Base-by-base conservation (phyloP, 2,113 vertebrate genomes). In the Columba livia region DNA sequence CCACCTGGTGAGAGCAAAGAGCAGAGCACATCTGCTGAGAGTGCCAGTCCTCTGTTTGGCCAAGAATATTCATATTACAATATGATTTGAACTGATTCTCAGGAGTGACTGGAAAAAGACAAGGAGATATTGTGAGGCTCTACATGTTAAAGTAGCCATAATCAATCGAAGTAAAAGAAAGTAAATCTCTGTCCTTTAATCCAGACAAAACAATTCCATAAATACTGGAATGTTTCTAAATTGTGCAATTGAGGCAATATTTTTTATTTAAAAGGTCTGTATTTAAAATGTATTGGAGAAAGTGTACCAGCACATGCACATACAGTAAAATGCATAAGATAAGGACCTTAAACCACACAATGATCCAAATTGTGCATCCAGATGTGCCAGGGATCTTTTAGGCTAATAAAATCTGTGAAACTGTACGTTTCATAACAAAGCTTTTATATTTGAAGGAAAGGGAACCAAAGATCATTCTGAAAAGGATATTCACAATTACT, bases 1-100 rank as follows among this genome's bases (percentile, higher is more conserved):
- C 11, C 3, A 0, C 21, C 15, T 1, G 0, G 11, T 0, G 0
- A 56, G 36, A 84, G 15, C 21, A 54, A 48, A 85, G 34, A 42
- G 34, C n/a, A 58, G 11, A 15, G 12, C 11, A 31, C 2, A 0
- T 88, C 44, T 79, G 19, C 38, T 47, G 25, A 32, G 19, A 15
- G 7, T 61, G 29, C 28, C 5, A 0, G 42, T 14, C 77, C 34
- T 79, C 3, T 0, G 11, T 56, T 58, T 44, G 38, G 15, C 20
- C 28, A 15, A 25, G 32, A 74, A 65, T 72, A 32, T 51, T 77
- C 31, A 2, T 51, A 72, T 66, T 66, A 26, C 24, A 28, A 4
- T 70, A 31, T n/a, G 61, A 16, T 48, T 67, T 77, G 13, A 64
- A 32, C 14, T 20, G 36, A 36, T 67, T 62, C 36, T 36, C 26